These are phyloP conservation scores for Rhamphomyia laevipes DNA, from an alignment of 2,888 invertebrate genomes.

Conservation along the genomic window DNA sequence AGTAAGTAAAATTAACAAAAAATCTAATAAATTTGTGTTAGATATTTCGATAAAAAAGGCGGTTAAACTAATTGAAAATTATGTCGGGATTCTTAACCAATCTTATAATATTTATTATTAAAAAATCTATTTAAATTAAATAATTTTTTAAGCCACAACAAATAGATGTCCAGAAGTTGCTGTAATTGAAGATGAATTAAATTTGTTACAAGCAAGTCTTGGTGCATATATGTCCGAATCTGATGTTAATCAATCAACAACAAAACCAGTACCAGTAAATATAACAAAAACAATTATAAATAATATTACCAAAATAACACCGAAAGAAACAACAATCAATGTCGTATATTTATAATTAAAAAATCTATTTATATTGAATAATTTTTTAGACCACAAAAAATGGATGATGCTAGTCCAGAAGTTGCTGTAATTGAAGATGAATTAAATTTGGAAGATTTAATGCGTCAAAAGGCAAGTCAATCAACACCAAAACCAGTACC, in stretches of 20 bases:
- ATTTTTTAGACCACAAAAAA: constrained; percentile 33
- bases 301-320: too few relatives aligned
- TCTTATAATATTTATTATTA: neutral
- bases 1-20: constrained; percentile 24
- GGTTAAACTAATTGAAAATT: too few relatives aligned
- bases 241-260: constrained; percentile 33
- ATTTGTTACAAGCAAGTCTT: constrained; percentile 66
- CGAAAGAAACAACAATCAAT: too few relatives aligned
- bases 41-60: too few relatives aligned
- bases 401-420: constrained; percentile 59
- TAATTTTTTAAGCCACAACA: constrained; percentile 29
- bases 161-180: constrained; percentile 58
- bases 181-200: constrained; percentile 73
- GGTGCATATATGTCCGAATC: constrained; percentile 64
- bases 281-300: too few relatives aligned
- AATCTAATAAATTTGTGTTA: too few relatives aligned
- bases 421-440: constrained; percentile 71
- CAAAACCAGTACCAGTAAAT: too few relatives aligned
- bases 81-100: neutral
- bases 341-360: neutral
- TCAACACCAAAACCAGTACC: too few relatives aligned
- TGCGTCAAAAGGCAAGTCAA: constrained; percentile 67
- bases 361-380: neutral
- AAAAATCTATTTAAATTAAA: neutral
- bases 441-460: constrained; percentile 75